These are phyloP conservation scores for Cotesia congregata DNA, from an alignment of 2,888 invertebrate genomes.

Conservation along the genomic window DNA sequence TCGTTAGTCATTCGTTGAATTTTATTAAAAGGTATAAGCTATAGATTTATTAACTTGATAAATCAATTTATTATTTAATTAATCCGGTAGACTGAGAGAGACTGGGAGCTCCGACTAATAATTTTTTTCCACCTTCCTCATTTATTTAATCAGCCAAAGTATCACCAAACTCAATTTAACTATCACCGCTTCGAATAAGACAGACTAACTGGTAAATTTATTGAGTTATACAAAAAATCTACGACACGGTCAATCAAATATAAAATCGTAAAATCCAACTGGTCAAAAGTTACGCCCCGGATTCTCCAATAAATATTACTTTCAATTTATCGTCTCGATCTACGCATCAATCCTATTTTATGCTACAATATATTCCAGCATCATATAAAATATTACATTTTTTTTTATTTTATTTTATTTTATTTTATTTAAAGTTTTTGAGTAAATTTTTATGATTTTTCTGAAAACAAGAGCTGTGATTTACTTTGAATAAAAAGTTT, in stretches of 20 bases:
- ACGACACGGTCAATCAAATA: not conserved
- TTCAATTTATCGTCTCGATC: conserved; percentile 40
- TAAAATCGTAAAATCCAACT: not conserved
- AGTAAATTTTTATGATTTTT: no score
- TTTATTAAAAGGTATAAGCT: not conserved
- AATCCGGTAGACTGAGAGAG: not conserved
- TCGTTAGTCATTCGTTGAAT: not conserved
- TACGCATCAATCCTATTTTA: conserved; percentile 37
- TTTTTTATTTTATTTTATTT: no score
- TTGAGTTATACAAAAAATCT: not conserved
- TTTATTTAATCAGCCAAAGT: not conserved
- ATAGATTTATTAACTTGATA: conserved; percentile 1
- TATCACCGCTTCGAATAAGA: not conserved
- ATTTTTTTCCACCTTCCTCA: not conserved
- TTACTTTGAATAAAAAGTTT: no score
- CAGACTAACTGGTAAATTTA: not conserved
- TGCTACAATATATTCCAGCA: no score
- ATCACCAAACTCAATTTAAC: conserved; percentile 17
- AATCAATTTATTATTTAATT: conserved; percentile 10
- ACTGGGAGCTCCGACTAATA: not conserved
- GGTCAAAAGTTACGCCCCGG: conserved; percentile 17
- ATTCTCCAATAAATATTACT: conserved; percentile 3
- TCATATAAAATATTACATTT: no score
- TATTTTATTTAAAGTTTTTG: no score
- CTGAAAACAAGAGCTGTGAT: no score